Percentiles rank a stretch among this genome's conserved stretches.
Conservation (phyloP, 2,888 invertebrate species). For the Sturmia bella region DNA sequence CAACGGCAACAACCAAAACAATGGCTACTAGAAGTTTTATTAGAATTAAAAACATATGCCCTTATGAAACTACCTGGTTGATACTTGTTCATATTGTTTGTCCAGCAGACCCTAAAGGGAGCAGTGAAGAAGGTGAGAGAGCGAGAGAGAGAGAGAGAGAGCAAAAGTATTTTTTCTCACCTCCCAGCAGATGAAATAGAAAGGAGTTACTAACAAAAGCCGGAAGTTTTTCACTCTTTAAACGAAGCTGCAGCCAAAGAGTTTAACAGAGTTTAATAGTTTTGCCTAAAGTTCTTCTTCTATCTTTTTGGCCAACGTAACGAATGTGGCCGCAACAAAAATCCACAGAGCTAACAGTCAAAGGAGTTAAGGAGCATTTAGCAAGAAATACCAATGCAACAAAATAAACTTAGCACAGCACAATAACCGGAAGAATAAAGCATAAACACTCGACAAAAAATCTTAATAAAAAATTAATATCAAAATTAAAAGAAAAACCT, state of each 20-base stretch:
- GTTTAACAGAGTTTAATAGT: conserved; percentile 41
- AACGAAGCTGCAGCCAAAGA: conserved; percentile 64
- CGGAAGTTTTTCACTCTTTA: conserved; percentile 69
- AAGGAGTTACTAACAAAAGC: conserved; percentile 29
- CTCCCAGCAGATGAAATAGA: conserved; percentile 41
- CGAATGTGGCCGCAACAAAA: conserved; percentile 14
- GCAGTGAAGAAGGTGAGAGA: conserved; percentile 30
- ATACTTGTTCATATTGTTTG: conserved; percentile 33
- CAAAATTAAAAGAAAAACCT: neutral
- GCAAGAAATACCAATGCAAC: conserved; percentile 1
- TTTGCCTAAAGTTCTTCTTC: conserved; percentile 47
- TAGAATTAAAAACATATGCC: conserved; percentile 59
- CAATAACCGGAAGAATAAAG: neutral
- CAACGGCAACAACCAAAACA: conserved; percentile 32
- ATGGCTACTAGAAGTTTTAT: conserved; percentile 49
- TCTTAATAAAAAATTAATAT: neutral
- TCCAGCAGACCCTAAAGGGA: conserved; percentile 49
- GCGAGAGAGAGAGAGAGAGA: conserved; percentile 33
- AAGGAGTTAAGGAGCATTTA: conserved; percentile 58
- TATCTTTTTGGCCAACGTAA: conserved; percentile 38
- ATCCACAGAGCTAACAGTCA: conserved; percentile 34
- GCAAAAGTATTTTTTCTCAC: conserved; percentile 46
- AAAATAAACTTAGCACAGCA: neutral
- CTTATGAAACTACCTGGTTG: conserved; percentile 25
- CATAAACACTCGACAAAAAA: conserved; percentile 48